These are phyloP conservation scores for Cylindroiulus punctatus DNA, from an alignment of 2,888 invertebrate genomes.

Conservation along the genomic window DNA sequence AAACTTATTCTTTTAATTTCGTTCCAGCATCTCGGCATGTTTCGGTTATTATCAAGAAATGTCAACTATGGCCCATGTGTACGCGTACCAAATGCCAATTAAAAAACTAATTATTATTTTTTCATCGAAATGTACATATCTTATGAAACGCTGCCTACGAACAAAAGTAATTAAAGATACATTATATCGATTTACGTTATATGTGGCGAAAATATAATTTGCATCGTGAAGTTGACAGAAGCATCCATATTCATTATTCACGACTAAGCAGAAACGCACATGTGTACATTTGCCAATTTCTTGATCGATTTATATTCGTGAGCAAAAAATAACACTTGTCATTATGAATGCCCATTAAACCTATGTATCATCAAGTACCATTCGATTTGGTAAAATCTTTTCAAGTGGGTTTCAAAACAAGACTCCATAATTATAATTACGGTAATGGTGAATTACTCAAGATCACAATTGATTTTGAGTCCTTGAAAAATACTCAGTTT, in stretches of 20 bases:
- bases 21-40: neutral
- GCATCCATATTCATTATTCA: neutral
- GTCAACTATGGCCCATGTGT: neutral
- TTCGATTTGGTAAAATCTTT: neutral
- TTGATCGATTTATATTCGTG: neutral
- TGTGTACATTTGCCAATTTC: neutral
- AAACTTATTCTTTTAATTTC: slow-evolving; percentile 14
- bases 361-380: neutral
- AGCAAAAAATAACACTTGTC: neutral
- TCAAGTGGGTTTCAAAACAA: neutral
- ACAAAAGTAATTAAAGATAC: slow-evolving; percentile 38
- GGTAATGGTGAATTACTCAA: neutral
- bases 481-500: neutral
- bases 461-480: neutral
- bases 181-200: slow-evolving; percentile 29
- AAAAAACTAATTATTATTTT: slow-evolving; percentile 27
- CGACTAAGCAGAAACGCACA: neutral
- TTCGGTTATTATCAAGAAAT: slow-evolving; percentile 4
- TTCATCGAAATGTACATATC: slow-evolving; percentile 25
- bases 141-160: neutral
- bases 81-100: neutral
- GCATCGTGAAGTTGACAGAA: neutral
- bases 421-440: neutral
- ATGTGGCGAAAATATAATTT: neutral
- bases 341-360: neutral